These are phyloP conservation scores for Chironomus riparius DNA, from an alignment of 2,888 invertebrate species.

Conservation along the genomic window DNA sequence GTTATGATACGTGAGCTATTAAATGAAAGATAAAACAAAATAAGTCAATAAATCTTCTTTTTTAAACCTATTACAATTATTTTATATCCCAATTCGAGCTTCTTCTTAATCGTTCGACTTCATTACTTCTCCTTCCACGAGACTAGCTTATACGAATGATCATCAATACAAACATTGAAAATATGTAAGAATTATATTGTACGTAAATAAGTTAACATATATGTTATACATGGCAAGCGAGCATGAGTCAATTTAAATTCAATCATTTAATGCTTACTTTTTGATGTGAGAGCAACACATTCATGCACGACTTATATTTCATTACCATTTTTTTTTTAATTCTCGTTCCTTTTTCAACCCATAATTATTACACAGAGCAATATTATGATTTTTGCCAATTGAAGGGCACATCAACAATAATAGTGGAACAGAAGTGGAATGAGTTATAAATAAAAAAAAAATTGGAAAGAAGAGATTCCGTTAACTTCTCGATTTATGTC, in stretches of 20 bases:
- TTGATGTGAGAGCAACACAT: background rate
- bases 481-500: background rate
- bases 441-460: background rate
- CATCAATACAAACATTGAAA: background rate
- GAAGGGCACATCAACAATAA: background rate
- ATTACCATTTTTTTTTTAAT: background rate
- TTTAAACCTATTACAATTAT: conserved; percentile 12
- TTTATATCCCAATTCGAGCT: background rate
- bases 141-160: background rate
- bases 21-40: background rate
- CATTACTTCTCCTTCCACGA: background rate
- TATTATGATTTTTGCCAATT: conserved; percentile 16
- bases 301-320: background rate
- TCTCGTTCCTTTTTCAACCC: background rate
- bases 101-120: background rate
- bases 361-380: background rate
- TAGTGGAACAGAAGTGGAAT: background rate
- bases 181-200: no score
- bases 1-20: background rate
- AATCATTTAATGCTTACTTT: conserved; percentile 10
- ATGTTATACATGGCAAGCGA: background rate
- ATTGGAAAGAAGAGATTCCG: background rate
- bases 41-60: conserved; percentile 22
- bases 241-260: conserved; percentile 23
- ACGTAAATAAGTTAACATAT: no score